phyloP scores from a whole-genome alignment of 1,140 invertebrate genomes.

The Sitodiplosis mosellana region DNA sequence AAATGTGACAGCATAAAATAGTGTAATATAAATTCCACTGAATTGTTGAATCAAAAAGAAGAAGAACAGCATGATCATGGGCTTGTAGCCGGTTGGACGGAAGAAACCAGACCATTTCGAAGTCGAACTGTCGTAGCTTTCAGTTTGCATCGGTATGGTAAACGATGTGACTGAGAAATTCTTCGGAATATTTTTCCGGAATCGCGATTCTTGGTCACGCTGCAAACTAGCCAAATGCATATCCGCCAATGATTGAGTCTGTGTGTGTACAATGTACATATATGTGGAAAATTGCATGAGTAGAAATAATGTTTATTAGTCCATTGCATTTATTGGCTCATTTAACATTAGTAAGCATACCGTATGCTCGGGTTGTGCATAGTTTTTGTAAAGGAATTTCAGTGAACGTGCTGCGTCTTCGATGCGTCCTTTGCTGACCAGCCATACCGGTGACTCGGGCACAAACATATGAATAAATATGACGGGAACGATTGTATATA shows the following conservation, averaged over 20 bases:
- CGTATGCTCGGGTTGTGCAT: conserved; percentile 18
- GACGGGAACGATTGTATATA: conserved; percentile 32
- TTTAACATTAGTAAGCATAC: conserved; percentile 7
- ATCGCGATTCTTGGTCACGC: conserved; percentile 22
- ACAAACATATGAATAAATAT: conserved; percentile 34
- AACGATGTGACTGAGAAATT: conserved; percentile 12
- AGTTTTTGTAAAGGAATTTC: conserved; percentile 25
- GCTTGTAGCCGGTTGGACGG: conserved; percentile 38
- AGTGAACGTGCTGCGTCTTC: conserved; percentile 33
- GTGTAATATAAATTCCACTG: conserved; percentile 43
- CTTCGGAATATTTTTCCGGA: conserved; percentile 8
- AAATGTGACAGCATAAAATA: conserved; percentile 50
- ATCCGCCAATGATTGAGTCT: conserved; percentile 15
- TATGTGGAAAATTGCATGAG: too few species aligned
- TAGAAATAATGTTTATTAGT: neutral
- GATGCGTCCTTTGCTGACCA: conserved; percentile 32
- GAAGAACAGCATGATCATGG: conserved; percentile 31
- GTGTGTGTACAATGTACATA: neutral
- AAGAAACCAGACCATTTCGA: conserved; percentile 25
- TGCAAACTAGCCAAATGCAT: conserved; percentile 22
- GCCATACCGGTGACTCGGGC: conserved; percentile 49
- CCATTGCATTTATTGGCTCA: too few species aligned
- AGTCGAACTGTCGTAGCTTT: conserved; percentile 11
- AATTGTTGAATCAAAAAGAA: conserved; percentile 42
- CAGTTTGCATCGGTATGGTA: conserved; percentile 17